Base-by-base conservation (phyloP, 2,797 vertebrate species). In the Rhincodon typus region DNA sequence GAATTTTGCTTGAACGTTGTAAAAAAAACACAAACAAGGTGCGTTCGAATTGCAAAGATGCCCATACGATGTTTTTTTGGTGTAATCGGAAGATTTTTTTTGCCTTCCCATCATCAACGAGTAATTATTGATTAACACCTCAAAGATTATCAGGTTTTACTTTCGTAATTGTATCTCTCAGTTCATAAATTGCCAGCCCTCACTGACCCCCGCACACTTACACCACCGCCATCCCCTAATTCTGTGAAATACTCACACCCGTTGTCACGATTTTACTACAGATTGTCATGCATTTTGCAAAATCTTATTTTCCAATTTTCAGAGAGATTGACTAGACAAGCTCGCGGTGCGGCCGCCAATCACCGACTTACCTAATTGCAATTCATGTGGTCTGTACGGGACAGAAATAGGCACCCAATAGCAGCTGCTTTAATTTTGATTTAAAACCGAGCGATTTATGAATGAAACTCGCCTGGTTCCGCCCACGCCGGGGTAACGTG, bases 381-480 rank as follows among this genome's bases (percentile, higher is more conserved):
- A 96, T 96, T 88, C 96, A 96, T 95, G 96, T 91, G 97, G 96
- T 98, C 98, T 98, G 97, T 97, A 96, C 95, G 96, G 96, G 95
- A 96, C 96, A 95, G 96, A 96, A 93, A 96, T 72, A 95, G 77
- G 96, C 97, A 74, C 50, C n/a, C 96, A 96, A 96, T 96, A 96
- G 96, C 96, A 96, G 96, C 97, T 96, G 97, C 97, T 62, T 97
- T 97, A 97, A 98, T 97, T 98, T 97, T 96, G 96, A 96, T 97
- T 97, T 97, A 96, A 97, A 97, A 96, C 97, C 96, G 96, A 96
- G 97, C 97, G 97, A 98, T 98, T 99, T 99, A 98, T 99, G 98
- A 99, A 99, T 99, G 98, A 98, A 98, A 97, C 96, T 97, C 97
- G 97, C 95, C 96, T 84, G 96, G 91, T 97, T 96, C 98, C 98